Conservation (phyloP, 2,797 vertebrate genomes). For the Microctenopoma lineatum region DNA sequence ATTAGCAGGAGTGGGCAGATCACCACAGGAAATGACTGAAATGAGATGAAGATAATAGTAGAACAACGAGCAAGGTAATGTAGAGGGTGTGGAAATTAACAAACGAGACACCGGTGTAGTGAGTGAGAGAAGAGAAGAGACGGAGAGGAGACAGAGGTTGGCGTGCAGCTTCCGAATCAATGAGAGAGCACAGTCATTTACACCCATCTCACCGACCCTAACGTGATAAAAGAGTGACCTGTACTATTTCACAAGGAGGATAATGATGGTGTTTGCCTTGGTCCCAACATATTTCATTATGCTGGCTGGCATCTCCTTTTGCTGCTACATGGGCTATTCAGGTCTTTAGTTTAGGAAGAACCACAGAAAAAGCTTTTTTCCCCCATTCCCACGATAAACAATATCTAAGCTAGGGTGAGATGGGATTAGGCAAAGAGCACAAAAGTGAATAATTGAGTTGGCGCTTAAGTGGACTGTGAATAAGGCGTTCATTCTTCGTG, state of each 20-base stretch:
- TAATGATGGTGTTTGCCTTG: slow-evolving; percentile 73
- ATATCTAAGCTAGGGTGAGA: slow-evolving; percentile 33
- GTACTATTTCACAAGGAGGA: slow-evolving; percentile 58
- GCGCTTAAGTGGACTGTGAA: slow-evolving; percentile 39
- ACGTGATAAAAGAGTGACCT: slow-evolving; percentile 68
- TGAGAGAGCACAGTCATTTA: slow-evolving; percentile 65
- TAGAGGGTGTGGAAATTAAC: slow-evolving; percentile 10
- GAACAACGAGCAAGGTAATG: slow-evolving; percentile 25
- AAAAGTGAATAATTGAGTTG: slow-evolving; percentile 24
- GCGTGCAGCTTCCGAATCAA: slow-evolving; percentile 67
- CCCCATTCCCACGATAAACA: slow-evolving; percentile 44
- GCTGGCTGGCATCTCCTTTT: slow-evolving; percentile 45
- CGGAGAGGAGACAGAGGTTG: slow-evolving; percentile 50
- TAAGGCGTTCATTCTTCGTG: slow-evolving; percentile 17
- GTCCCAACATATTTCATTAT: slow-evolving; percentile 65
- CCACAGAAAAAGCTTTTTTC: slow-evolving; percentile 41
- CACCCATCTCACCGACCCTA: slow-evolving; percentile 55
- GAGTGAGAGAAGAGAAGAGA: slow-evolving; percentile 27
- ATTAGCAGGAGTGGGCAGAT: slow-evolving; percentile 92
- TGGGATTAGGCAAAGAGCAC: slow-evolving; percentile 8
- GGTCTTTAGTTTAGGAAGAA: slow-evolving; percentile 37
- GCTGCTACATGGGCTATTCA: slow-evolving; percentile 54
- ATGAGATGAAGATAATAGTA: slow-evolving; percentile 59
- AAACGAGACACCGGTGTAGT: slow-evolving; percentile 28
- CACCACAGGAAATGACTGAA: slow-evolving; percentile 96